These are phyloP conservation scores for Dicerorhinus sumatrensis DNA, from an alignment of 2,113 vertebrate genomes.

Conservation along the genomic window DNA sequence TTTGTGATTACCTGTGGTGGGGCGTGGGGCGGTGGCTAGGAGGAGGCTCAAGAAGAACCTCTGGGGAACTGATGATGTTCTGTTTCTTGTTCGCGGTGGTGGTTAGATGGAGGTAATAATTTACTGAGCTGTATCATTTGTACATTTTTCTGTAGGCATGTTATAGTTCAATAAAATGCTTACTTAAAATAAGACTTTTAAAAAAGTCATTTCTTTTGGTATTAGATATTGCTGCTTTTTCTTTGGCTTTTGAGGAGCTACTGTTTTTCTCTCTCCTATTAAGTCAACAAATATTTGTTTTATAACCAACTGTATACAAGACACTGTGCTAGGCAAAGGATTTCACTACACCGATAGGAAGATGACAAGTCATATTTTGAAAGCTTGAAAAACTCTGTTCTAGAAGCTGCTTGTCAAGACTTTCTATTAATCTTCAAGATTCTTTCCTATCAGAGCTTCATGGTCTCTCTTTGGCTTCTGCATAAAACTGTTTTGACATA, in stretches of 20 bases:
- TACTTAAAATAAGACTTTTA: neutral
- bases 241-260: neutral
- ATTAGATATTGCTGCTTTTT: neutral
- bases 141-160: neutral
- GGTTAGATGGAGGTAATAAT: neutral
- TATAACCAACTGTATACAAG: neutral
- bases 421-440: constrained; percentile 30
- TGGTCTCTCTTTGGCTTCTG: constrained; percentile 57
- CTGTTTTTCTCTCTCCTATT: neutral
- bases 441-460: constrained; percentile 53
- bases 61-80: neutral
- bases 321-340: neutral
- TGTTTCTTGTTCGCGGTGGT: neutral
- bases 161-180: neutral
- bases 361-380: neutral
- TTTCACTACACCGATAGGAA: neutral
- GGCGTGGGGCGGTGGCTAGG: neutral
- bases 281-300: neutral
- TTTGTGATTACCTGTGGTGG: neutral
- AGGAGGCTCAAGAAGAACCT: neutral
- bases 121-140: neutral
- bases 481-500: constrained; percentile 58
- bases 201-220: neutral
- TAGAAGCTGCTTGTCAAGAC: constrained; percentile 41
- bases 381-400: neutral